Percentiles rank a stretch among this genome's conserved stretches.
Evolutionary conservation across 2,797 vertebrate genomes (phyloP).

Genomic region (Triplophysa bombifrons): DNA sequence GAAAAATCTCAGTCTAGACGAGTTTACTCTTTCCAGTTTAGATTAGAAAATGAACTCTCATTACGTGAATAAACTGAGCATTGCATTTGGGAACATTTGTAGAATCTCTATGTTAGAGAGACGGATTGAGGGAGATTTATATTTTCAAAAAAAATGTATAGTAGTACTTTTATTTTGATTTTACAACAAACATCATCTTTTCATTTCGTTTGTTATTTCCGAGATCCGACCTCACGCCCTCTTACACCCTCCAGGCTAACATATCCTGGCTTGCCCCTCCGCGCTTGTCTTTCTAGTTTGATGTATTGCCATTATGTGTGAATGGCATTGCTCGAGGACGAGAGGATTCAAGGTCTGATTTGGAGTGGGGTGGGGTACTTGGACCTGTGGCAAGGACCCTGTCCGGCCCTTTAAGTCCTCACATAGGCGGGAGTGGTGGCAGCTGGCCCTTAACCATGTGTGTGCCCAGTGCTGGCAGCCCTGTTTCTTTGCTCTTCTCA

Average conservation of each 20-base stretch:
- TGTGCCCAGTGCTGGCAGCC: constrained; percentile 47
- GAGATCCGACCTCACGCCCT: constrained; percentile 38
- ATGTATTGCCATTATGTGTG: constrained; percentile 32
- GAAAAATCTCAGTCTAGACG: not conserved
- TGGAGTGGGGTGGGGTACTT: constrained; percentile 13
- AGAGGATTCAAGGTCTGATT: constrained; percentile 26
- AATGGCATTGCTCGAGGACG: constrained; percentile 32
- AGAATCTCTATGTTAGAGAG: not conserved
- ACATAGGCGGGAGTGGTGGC: constrained; percentile 47
- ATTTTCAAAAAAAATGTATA: not conserved
- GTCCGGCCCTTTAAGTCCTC: constrained; percentile 43
- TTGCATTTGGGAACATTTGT: not conserved
- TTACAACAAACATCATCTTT: no score
- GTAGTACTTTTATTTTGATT: no score
- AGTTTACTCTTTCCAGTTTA: not conserved
- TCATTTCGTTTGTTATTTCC: not conserved
- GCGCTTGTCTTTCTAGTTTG: constrained; percentile 25
- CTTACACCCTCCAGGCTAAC: constrained; percentile 35
- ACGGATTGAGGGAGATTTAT: not conserved
- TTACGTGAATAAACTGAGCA: not conserved
- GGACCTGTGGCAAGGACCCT: constrained; percentile 42
- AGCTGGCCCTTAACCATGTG: constrained; percentile 49
- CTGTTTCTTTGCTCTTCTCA: constrained; percentile 48
- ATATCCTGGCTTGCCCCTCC: constrained; percentile 18
- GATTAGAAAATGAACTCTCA: not conserved